phyloP scores from a whole-genome alignment of 2,113 vertebrate species.

The Pollachius pollachius region DNA sequence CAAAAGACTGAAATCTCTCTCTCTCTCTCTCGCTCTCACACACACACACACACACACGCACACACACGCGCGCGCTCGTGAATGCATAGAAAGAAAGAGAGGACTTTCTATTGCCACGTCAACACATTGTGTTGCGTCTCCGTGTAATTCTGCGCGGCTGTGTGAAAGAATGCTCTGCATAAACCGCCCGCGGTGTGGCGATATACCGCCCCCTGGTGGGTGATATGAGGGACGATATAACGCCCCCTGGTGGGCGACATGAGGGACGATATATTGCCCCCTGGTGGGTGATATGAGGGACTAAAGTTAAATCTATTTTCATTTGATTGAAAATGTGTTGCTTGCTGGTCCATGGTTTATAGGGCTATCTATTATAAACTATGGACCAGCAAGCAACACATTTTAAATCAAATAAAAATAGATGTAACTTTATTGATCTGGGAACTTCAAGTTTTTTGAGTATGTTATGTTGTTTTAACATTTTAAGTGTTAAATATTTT shows the following conservation, averaged over 20 bases:
- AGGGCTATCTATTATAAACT: too few relatives aligned
- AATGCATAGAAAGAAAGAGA: not conserved
- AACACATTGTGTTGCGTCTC: constrained; percentile 4
- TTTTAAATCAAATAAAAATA: too few relatives aligned
- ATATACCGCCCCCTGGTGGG: not conserved
- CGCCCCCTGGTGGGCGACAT: not conserved
- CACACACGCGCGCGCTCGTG: constrained; percentile 7
- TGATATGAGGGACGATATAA: not conserved
- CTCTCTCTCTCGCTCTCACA: not conserved
- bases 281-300: not conserved
- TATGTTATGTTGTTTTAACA: too few relatives aligned
- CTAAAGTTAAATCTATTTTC: too few relatives aligned
- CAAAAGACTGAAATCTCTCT: constrained; percentile 43
- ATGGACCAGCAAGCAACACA: too few relatives aligned
- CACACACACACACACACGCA: not conserved
- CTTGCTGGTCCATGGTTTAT: too few relatives aligned
- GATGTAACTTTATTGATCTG: too few relatives aligned
- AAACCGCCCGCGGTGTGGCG: not conserved
- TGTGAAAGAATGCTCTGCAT: not conserved
- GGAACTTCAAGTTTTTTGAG: too few relatives aligned
- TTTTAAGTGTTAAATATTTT: too few relatives aligned
- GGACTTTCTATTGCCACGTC: not conserved
- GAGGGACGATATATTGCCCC: not conserved
- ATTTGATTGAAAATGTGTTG: too few relatives aligned
- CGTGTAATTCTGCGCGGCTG: not conserved